Percentiles rank a stretch among this genome's conserved stretches.
These are phyloP conservation scores for Hystrix brachyura DNA, from an alignment of 2,113 vertebrate genomes.

Conservation along the genomic window DNA sequence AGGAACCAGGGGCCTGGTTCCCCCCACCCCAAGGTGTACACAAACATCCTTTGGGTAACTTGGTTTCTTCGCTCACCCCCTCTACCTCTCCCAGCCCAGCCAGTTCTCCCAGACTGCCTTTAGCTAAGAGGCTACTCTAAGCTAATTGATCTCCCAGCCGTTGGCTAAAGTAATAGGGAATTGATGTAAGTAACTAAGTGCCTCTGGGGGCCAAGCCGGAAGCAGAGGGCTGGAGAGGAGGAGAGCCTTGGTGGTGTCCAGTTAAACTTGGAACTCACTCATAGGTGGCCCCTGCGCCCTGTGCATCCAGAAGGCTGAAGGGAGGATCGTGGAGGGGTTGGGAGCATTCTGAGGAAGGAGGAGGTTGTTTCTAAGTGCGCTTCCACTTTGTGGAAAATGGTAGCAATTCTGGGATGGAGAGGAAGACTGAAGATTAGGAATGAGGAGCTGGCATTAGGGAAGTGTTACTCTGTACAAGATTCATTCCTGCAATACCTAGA, in stretches of 20 bases:
- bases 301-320: not conserved
- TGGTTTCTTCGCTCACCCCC: not conserved
- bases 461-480: not conserved
- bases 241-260: not conserved
- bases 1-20: not conserved
- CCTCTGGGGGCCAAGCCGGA: slow-evolving; percentile 61
- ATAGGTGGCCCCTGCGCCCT: not conserved
- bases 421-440: not conserved
- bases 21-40: not conserved
- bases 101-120: slow-evolving; percentile 35
- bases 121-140: slow-evolving; percentile 73
- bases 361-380: not conserved
- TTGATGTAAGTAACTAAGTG: slow-evolving; percentile 78
- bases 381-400: slow-evolving; percentile 14
- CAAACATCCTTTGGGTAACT: not conserved
- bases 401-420: not conserved
- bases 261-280: not conserved
- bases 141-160: slow-evolving; percentile 78
- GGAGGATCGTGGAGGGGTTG: not conserved
- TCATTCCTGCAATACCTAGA: not conserved
- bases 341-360: not conserved
- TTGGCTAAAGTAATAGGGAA: slow-evolving; percentile 83
- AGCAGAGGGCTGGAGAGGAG: not conserved
- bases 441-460: not conserved
- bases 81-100: not conserved